Conservation (phyloP, 2,113 vertebrate genomes). For the Ranitomeya variabilis region DNA sequence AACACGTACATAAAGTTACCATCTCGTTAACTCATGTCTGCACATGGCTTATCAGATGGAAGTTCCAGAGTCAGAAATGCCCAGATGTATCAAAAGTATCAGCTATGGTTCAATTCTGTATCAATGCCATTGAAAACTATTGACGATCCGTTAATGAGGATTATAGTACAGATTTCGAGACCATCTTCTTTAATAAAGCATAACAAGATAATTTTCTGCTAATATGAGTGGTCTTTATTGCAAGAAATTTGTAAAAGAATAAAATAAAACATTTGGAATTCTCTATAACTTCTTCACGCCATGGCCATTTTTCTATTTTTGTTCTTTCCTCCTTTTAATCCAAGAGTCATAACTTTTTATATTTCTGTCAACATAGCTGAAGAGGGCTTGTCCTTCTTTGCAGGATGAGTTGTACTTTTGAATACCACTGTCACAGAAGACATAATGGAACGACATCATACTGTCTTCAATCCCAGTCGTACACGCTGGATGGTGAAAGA, state of each 20-base stretch:
- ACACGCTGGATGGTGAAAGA: too few relatives aligned
- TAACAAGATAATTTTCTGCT: not conserved
- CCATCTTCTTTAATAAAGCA: not conserved
- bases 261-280: not conserved
- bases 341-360: too few relatives aligned
- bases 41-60: not conserved
- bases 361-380: too few relatives aligned
- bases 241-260: not conserved
- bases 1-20: conserved; percentile 13
- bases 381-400: too few relatives aligned
- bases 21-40: conserved; percentile 36
- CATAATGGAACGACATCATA: too few relatives aligned
- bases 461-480: too few relatives aligned
- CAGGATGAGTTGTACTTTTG: too few relatives aligned
- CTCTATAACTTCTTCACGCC: not conserved
- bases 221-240: not conserved
- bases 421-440: too few relatives aligned
- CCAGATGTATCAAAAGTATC: not conserved
- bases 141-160: not conserved
- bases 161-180: not conserved
- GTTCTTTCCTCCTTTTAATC: too few relatives aligned
- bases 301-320: too few relatives aligned
- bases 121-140: not conserved
- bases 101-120: not conserved
- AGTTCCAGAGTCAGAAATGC: not conserved